Evolutionary conservation across 2,113 vertebrate genomes (phyloP), one percentile per base, ranked within the genome.

Genomic region (Bufo bufo): DNA sequence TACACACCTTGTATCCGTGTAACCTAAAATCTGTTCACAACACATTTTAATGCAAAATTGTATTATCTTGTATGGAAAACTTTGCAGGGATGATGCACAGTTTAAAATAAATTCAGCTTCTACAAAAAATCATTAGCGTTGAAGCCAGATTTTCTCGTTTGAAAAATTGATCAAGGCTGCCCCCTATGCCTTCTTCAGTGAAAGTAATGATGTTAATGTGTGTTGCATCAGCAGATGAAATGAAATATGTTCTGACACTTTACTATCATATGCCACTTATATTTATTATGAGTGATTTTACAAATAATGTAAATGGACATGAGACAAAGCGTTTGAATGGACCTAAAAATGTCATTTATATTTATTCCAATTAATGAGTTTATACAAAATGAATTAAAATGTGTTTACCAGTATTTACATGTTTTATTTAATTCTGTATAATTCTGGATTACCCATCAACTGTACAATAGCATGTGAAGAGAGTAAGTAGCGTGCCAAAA

Each of bases 161-260:
- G 89, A 94, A 94, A 96, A 91, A 90, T 82, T 92, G 92, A 85
- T 89, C 90, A 74, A 95, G 92, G 93, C 93, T 94, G 95, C 95
- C 94, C 94, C 90, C 94, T 95, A 92, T 90, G 90, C 10, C 77
- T 87, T 47, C 0, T 0, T 47, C 59, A 77, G 50, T 90, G 92
- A 90, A 94, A 92, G 90, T 17, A 90, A 85, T 59, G 1, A 13
- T 83, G 20, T 20, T n/a, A 47, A 66, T 49, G 43, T 43, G 77
- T 79, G 52, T 23, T 43, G 6, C 17, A 59, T 33, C 49, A 54
- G 13, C 12, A 58, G 43, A 23, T n/a, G 50, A 20, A 20, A 65
- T 65, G 61, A 65, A 20, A 8, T 65, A 19, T 6, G 19, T 20
- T 20, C 19, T 65, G 6, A 65, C 61, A 65, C 61, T n/a, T 65